Conservation (phyloP, 2,797 vertebrate genomes). For the Molossus molossus region DNA sequence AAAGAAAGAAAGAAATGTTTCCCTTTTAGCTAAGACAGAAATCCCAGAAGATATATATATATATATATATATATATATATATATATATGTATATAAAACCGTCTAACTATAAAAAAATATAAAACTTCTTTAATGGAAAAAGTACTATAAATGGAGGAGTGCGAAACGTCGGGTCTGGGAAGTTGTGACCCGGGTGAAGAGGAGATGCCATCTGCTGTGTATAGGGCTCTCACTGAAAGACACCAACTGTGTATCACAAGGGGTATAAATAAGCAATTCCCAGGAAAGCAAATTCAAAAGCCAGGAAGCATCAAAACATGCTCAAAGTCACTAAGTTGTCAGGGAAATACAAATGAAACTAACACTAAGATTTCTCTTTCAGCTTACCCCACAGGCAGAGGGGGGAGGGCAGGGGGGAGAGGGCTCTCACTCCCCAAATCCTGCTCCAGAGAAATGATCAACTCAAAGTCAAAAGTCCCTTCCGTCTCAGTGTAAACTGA, state of each 20-base stretch:
- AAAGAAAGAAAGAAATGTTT: background rate
- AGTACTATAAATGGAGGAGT: background rate
- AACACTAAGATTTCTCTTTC: background rate
- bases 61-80: background rate
- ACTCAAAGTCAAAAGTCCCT: background rate
- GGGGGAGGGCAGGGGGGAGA: too few species aligned
- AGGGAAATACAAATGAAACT: background rate
- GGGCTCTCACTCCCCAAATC: background rate
- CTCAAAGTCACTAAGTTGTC: background rate
- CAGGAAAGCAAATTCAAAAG: background rate
- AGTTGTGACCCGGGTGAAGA: background rate
- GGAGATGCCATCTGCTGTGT: too few species aligned
- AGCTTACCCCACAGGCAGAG: background rate
- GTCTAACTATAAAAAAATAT: background rate
- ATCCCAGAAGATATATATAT: background rate
- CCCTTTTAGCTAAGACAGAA: background rate
- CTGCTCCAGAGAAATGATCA: background rate
- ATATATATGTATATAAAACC: background rate
- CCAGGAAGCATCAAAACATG: background rate
- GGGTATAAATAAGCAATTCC: background rate
- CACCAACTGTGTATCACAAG: background rate
- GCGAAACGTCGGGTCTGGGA: background rate
- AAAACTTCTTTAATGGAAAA: constrained; percentile 6
- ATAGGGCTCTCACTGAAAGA: background rate
- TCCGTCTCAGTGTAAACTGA: background rate